Evolutionary conservation across 2,888 invertebrate genomes (phyloP), one percentile per base, ranked within the genome.

Genomic region (Caenorhabditis panamensis): DNA sequence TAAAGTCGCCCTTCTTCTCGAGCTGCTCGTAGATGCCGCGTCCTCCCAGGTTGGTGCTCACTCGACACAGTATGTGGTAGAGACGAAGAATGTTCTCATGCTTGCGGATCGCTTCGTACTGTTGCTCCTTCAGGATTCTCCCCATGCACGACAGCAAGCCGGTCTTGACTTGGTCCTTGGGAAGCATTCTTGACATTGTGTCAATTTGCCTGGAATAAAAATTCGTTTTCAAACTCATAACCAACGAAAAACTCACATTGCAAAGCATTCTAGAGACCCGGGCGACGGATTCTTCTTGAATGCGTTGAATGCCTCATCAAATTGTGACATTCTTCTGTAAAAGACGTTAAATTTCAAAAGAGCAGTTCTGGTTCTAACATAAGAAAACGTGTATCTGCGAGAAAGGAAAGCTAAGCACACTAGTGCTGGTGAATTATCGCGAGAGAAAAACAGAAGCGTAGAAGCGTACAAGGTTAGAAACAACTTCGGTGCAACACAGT

Each of bases 1-100:
- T 58, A 53, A 88, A 87, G 36, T 64, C 67, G 18, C 83, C 83
- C 18, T 78, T 64, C 26, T 68, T 58, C 41, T 84, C 73, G 11
- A 87, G 68, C 36, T 83, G 72, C 24, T 86, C 77, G 56, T 81
- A 82, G 51, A 88, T 78, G 18, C 85, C 85, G 8, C 41, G 62
- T 28, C 69, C 76, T 1, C 83, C 82, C 24, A 86, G 63, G 8
- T 69, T 80, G 11, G 49, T 75, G 64, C 86, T 86, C 44, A 78
- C 69, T 44, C 79, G 77, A 13, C 81, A 83, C 82, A 86, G 49
- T n/a, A 86, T 54, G 36, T 77, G 71, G 41, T 80, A 80, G 13
- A 80, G 68, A 6, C 80, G 69, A 2, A 80, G 69, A 54, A 80
- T 63, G 0, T 47, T 11, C 31, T 80, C 80, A 26, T 75, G 31